A percentile compares a stretch with the other conserved stretches of the same genome.
Evolutionary conservation across 2,888 invertebrate species (phyloP).

Genomic region (Meiosimyza platycephala): DNA sequence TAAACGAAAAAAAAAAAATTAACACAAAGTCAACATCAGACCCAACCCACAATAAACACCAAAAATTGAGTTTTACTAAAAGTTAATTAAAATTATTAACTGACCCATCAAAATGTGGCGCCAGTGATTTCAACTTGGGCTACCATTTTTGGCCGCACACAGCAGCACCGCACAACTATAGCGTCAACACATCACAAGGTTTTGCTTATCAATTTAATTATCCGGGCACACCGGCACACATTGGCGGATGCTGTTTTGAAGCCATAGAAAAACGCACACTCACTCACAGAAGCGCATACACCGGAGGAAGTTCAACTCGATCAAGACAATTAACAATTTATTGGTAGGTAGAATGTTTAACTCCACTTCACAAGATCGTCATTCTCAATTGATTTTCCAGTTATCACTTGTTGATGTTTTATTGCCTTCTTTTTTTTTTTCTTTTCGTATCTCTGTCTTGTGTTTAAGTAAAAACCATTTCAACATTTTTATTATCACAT

Average conservation of each 20-base stretch:
- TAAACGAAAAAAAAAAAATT: no score
- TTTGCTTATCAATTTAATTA: slow-evolving; percentile 56
- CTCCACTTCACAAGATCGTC: slow-evolving; percentile 16
- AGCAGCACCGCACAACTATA: background rate
- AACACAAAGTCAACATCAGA: no score
- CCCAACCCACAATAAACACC: background rate
- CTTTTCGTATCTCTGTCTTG: background rate
- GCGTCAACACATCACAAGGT: slow-evolving; percentile 21
- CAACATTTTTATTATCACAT: slow-evolving; percentile 43
- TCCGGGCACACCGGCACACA: slow-evolving; percentile 49
- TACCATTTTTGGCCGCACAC: slow-evolving; percentile 11
- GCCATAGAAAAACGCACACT: slow-evolving; percentile 38
- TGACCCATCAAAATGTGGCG: slow-evolving; percentile 51
- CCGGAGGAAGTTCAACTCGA: slow-evolving; percentile 9
- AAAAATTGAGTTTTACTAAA: slow-evolving; percentile 35
- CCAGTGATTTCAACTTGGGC: slow-evolving; percentile 48
- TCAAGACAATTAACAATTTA: background rate
- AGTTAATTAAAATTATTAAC: slow-evolving; percentile 57
- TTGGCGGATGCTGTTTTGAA: slow-evolving; percentile 43
- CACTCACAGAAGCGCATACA: background rate
- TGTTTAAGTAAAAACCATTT: slow-evolving; percentile 19
- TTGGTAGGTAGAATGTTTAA: slow-evolving; percentile 1
- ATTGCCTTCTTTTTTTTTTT: no score
- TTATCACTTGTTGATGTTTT: background rate
- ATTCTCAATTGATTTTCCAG: slow-evolving; percentile 14